These are phyloP conservation scores for Nylanderia fulva DNA, from an alignment of 1,140 invertebrate species.

Conservation along the genomic window DNA sequence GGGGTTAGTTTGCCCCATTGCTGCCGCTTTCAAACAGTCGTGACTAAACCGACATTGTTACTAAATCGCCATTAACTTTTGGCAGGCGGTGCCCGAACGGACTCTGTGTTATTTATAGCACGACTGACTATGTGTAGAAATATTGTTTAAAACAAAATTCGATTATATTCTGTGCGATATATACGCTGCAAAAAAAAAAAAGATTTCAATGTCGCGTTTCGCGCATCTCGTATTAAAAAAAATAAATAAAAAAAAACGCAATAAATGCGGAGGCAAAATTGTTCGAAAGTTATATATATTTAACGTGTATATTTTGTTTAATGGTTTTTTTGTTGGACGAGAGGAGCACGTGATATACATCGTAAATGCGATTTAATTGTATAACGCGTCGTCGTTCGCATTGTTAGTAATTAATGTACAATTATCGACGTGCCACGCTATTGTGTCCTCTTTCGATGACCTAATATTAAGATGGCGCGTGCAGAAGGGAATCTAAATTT, in stretches of 20 bases:
- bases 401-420: too few relatives aligned
- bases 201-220: neutral
- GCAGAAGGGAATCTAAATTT: conserved; percentile 43
- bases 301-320: neutral
- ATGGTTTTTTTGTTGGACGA: neutral
- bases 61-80: conserved; percentile 58
- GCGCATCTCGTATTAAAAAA: neutral
- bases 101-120: conserved; percentile 15
- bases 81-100: conserved; percentile 13
- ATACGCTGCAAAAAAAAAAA: neutral
- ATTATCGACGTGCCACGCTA: neutral
- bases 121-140: neutral
- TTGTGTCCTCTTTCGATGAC: conserved; percentile 29
- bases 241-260: too few relatives aligned
- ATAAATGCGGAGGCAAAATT: too few relatives aligned
- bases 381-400: neutral
- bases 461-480: conserved; percentile 36
- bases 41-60: conserved; percentile 51
- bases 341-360: neutral
- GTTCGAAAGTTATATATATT: too few relatives aligned
- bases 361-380: neutral
- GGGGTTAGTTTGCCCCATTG: conserved; percentile 28
- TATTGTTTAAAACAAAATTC: conserved; percentile 25
- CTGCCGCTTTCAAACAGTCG: conserved; percentile 51
- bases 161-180: neutral